A percentile compares a stretch with the other conserved stretches of the same genome.
Conservation (phyloP, 2,888 invertebrate species). For the Cosmia pyralina region DNA sequence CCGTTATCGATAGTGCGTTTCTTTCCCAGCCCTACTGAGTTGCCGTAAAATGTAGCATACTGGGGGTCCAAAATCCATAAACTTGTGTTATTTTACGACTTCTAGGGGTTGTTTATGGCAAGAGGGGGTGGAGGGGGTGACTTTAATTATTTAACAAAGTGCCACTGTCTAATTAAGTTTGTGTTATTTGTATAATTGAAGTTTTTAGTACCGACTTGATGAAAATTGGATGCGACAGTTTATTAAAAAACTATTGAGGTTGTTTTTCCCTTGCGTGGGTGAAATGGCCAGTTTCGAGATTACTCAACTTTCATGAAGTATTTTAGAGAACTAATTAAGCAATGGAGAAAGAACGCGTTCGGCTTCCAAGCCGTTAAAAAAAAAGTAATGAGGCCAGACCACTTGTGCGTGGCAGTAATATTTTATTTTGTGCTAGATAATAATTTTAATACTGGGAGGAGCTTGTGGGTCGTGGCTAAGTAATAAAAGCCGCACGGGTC, state of each 20-base stretch:
- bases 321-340: no score
- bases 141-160: slow-evolving; percentile 74
- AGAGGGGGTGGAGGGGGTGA: slow-evolving; percentile 62
- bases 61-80: slow-evolving; percentile 70
- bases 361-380: no score
- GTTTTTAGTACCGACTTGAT: slow-evolving; percentile 54
- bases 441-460: no score
- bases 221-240: slow-evolving; percentile 40
- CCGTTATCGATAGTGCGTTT: slow-evolving; percentile 52
- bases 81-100: slow-evolving; percentile 76
- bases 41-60: slow-evolving; percentile 63
- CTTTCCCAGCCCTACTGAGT: slow-evolving; percentile 61
- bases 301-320: no score
- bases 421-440: no score
- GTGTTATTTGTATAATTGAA: slow-evolving; percentile 64
- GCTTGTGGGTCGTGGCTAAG: no score
- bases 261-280: slow-evolving; percentile 12
- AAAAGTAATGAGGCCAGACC: no score
- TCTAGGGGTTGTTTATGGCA: slow-evolving; percentile 76
- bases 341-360: no score
- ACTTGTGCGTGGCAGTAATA: no score
- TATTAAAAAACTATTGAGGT: slow-evolving; percentile 19
- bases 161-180: slow-evolving; percentile 67
- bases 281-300: slow-evolving; percentile 25
- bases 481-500: no score